Base-by-base conservation (phyloP, 1,140 invertebrate species). In the Drosophila hydei region DNA sequence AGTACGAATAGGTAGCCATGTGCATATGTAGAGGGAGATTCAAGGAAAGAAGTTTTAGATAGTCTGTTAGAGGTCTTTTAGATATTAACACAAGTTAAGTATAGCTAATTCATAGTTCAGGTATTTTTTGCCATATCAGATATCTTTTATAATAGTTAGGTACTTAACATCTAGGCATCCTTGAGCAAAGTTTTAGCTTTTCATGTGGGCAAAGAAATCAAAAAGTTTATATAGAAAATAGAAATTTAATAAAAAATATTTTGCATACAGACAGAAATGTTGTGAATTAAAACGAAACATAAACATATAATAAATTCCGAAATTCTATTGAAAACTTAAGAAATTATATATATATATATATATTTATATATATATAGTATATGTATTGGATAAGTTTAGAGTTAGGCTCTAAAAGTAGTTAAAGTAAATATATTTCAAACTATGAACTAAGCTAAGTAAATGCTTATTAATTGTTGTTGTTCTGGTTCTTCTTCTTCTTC, bases 101-200 rank as follows among this genome's bases (percentile, higher is more conserved):
- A 63, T 54, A 63, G 38, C 50, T 63, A 54, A 25, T 43, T 52
- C 21, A 40, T 56, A 42, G 23, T 18, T 79, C 81, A 87, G 83
- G 83, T 87, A 78, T 70, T 81, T 76, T 70, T 63, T 30, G 27
- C 27, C 27, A 30, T 30, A 30, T 30, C 30, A 33, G 30, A 11
- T 33, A 30, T 51, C 64, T 7, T 25, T 62, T 62, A 33, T 38
- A 14, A 38, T 67, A 63, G 61, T 50, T 79, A 88, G 83, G 83
- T 88, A 88, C 83, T 88, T 88, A 88, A 79, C 33, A 87, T 69
- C 77, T 85, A 85, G 70, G 65, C 77, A 77, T 59, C 33, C 55
- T 67, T 84, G 79, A 84, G 80, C 79, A 84, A 84, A 58, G 36
- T 79, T 79, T 75, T 64, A 18, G 59, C 56, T 40, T 54, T 23